Percentiles rank a stretch among this genome's conserved stretches.
Evolutionary conservation across 2,888 invertebrate species (phyloP).

Genomic region (Cosmia trapezina): DNA sequence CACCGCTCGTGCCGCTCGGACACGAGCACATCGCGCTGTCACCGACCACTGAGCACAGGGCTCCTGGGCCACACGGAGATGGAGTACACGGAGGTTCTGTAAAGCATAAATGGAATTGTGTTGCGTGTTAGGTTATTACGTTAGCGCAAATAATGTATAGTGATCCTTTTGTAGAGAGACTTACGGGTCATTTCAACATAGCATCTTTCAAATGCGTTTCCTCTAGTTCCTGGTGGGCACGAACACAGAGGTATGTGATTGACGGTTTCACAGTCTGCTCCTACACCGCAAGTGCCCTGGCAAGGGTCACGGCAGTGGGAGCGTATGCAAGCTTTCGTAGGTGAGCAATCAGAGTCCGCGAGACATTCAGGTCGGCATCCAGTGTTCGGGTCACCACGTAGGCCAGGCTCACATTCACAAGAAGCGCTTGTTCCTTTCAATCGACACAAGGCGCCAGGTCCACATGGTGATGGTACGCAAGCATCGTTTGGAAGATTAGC

Average conservation of each 20-base stretch:
- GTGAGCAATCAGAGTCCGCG: conserved; percentile 96
- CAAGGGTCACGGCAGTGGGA: conserved; percentile 96
- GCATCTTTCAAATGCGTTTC: conserved; percentile 93
- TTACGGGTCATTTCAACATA: conserved; percentile 81
- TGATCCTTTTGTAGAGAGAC: conserved; percentile 34
- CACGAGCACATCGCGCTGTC: conserved; percentile 94
- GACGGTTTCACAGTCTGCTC: conserved; percentile 94
- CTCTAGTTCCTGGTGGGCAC: conserved; percentile 93
- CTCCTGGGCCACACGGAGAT: conserved; percentile 95
- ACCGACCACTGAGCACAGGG: conserved; percentile 91
- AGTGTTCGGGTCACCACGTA: conserved; percentile 94
- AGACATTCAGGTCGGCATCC: conserved; percentile 96
- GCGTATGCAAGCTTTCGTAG: conserved; percentile 94
- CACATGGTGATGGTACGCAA: conserved; percentile 96
- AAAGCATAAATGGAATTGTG: conserved; percentile 61
- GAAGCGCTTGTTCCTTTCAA: conserved; percentile 92
- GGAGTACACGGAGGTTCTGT: conserved; percentile 92
- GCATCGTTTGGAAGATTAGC: conserved; percentile 91
- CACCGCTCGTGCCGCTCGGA: conserved; percentile 93
- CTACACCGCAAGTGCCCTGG: conserved; percentile 95
- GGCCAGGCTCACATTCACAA: conserved; percentile 93
- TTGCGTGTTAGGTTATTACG: not conserved
- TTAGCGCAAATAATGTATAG: not conserved
- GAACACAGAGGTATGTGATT: conserved; percentile 93
- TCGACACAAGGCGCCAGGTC: conserved; percentile 95